phyloP scores from a whole-genome alignment of 2,797 vertebrate species.

The Yasuhikotakia modesta region DNA sequence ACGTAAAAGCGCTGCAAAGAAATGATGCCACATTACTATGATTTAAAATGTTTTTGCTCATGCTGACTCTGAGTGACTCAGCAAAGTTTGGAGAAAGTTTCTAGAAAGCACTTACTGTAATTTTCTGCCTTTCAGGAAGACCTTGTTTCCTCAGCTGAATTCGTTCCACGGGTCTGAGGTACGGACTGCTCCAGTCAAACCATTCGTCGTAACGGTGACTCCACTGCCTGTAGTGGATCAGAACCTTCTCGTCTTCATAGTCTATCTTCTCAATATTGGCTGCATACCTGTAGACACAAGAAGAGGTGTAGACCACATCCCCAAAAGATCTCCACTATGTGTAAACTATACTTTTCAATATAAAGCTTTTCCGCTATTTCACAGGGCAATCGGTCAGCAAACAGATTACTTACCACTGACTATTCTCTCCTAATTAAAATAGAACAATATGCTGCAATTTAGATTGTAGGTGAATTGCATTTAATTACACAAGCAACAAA shows the following conservation, averaged over 20 bases:
- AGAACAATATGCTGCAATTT: too few species aligned
- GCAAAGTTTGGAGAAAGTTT: background rate
- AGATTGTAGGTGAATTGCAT: too few species aligned
- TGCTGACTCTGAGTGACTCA: background rate
- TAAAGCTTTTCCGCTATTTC: background rate
- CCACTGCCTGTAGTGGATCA: constrained; percentile 98
- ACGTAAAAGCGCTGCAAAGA: constrained; percentile 79
- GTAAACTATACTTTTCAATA: background rate
- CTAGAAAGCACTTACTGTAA: constrained; percentile 66
- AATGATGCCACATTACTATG: background rate
- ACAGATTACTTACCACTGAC: too few species aligned
- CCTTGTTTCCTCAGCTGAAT: constrained; percentile 86
- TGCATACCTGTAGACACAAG: constrained; percentile 82
- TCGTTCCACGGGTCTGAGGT: constrained; percentile 93
- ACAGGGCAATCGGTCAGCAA: too few species aligned
- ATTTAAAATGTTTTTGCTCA: background rate
- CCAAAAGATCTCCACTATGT: background rate
- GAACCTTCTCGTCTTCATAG: constrained; percentile 93
- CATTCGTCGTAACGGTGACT: constrained; percentile 98
- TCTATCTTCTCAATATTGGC: constrained; percentile 98
- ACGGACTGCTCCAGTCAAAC: constrained; percentile 98
- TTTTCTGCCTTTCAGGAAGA: constrained; percentile 64
- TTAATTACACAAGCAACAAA: too few species aligned
- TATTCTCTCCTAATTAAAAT: too few species aligned
- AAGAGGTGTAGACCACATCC: background rate